phyloP scores from a whole-genome alignment of 2,113 vertebrate genomes.

The Pagrus major region DNA sequence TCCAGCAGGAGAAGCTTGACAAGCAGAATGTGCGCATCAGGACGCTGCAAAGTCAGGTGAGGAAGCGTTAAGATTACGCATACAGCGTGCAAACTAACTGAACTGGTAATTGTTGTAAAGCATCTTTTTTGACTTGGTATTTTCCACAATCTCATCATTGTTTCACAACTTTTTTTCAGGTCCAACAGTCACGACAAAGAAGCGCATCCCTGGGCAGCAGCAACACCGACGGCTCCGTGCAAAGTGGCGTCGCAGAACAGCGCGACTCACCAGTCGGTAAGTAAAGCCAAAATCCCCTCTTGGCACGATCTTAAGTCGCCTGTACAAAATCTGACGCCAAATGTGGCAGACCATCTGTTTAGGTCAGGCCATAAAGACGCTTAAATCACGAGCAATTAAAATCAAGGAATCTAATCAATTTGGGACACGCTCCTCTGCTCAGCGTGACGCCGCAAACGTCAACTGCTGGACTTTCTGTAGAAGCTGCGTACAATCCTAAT shows the following conservation, averaged over 20 bases:
- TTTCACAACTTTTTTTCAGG: constrained; percentile 46
- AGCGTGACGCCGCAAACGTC: constrained; percentile 15
- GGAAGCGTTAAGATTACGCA: neutral
- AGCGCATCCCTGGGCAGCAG: constrained; percentile 28
- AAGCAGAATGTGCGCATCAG: constrained; percentile 93
- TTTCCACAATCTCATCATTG: neutral
- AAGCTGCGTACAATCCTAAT: neutral
- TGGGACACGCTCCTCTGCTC: constrained; percentile 29
- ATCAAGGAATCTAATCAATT: constrained; percentile 56
- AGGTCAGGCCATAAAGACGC: constrained; percentile 50
- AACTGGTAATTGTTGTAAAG: no score
- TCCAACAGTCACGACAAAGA: constrained; percentile 71
- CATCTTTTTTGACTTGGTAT: no score
- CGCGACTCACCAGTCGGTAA: constrained; percentile 80
- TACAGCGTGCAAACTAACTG: neutral
- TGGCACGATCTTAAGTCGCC: constrained; percentile 56
- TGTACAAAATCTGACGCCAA: constrained; percentile 59
- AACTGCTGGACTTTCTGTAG: constrained; percentile 10
- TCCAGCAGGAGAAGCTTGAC: constrained; percentile 94
- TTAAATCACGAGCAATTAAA: constrained; percentile 78
- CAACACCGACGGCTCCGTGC: constrained; percentile 35
- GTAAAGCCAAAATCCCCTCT: constrained; percentile 59
- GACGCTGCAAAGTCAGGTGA: constrained; percentile 86
- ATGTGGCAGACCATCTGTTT: constrained; percentile 74
- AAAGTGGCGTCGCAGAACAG: constrained; percentile 68